Conservation (phyloP, 2,888 invertebrate genomes). For the Latrodectus hesperus region DNA sequence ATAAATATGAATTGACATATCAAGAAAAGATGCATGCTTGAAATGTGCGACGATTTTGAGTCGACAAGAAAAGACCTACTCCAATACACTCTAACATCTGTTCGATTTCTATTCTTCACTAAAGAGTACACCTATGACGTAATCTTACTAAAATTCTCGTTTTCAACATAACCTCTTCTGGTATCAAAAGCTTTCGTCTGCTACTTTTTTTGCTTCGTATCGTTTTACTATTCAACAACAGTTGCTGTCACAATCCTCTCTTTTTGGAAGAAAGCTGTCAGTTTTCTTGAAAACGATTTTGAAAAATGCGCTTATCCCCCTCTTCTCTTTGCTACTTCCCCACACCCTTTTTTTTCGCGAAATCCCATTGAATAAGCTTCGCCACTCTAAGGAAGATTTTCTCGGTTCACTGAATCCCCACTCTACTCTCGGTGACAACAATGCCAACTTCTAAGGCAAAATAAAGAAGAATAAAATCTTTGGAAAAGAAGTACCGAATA, state of each 20-base stretch:
- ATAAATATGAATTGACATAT: too few relatives aligned
- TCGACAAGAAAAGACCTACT: too few relatives aligned
- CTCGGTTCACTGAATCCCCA: conserved; percentile 39
- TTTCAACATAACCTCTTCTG: not conserved
- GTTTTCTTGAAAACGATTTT: conserved; percentile 25
- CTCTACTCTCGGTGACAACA: conserved; percentile 20
- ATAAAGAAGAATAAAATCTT: not conserved
- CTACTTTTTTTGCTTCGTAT: not conserved
- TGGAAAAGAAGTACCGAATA: not conserved
- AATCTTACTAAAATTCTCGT: not conserved
- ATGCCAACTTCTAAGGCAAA: conserved; percentile 17
- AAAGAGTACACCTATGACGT: not conserved
- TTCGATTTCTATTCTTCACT: too few relatives aligned
- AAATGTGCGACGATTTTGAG: too few relatives aligned
- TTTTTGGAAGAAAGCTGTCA: conserved; percentile 22
- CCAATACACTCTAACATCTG: too few relatives aligned
- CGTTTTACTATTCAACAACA: conserved; percentile 53
- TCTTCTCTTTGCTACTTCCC: not conserved
- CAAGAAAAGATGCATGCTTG: too few relatives aligned
- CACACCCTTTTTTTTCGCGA: not conserved
- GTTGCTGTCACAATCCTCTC: conserved; percentile 44
- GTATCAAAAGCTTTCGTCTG: not conserved
- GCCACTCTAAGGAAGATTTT: conserved; percentile 5
- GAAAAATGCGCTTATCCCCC: conserved; percentile 27
- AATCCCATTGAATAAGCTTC: conserved; percentile 8